phyloP scores from a whole-genome alignment of 2,888 invertebrate species.

The Neuroscelio doddi region DNA sequence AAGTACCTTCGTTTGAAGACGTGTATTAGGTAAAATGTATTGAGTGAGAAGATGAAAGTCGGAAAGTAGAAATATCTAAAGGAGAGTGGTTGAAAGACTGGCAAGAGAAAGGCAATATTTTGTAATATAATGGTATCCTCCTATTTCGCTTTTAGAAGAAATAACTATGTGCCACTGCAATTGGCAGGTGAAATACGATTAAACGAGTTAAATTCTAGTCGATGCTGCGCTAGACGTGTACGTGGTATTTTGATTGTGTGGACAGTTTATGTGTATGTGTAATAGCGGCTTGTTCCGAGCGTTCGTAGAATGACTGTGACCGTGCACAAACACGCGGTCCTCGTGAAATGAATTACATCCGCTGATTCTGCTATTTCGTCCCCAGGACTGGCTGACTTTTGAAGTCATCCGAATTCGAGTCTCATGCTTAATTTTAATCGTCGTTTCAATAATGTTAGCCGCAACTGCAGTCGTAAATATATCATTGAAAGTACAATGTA shows the following conservation, averaged over 20 bases:
- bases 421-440: too few relatives aligned
- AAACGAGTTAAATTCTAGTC: constrained; percentile 4
- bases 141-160: constrained; percentile 16
- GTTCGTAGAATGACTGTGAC: too few relatives aligned
- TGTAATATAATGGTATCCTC: constrained; percentile 7
- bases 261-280: too few relatives aligned
- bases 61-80: constrained; percentile 8
- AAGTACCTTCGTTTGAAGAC: background rate
- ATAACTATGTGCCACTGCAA: constrained; percentile 10
- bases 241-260: background rate
- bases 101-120: constrained; percentile 16
- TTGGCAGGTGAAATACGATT: constrained; percentile 11
- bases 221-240: background rate
- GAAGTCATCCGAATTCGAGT: too few relatives aligned
- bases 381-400: too few relatives aligned
- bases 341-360: too few relatives aligned
- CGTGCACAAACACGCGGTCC: too few relatives aligned
- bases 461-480: too few relatives aligned
- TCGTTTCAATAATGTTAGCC: too few relatives aligned
- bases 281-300: too few relatives aligned
- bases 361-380: too few relatives aligned
- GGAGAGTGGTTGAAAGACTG: constrained; percentile 4
- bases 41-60: constrained; percentile 20
- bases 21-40: background rate
- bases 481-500: too few relatives aligned